Percentiles rank a stretch among this genome's conserved stretches.
These are phyloP conservation scores for Ophion slaviceki DNA, from an alignment of 2,888 invertebrate genomes.

Conservation along the genomic window DNA sequence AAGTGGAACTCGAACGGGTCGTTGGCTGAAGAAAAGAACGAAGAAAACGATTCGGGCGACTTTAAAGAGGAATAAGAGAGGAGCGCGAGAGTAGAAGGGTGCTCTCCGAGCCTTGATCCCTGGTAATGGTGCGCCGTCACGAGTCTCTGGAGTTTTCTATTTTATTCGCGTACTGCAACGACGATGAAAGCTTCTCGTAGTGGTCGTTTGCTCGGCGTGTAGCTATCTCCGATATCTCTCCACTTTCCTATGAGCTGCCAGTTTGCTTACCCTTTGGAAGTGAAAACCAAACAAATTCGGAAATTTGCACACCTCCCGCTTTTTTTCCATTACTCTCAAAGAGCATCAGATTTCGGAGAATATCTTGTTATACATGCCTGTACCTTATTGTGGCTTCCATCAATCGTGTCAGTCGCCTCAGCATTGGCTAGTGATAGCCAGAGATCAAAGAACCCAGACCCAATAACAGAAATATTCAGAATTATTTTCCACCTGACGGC, in stretches of 20 bases:
- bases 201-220: neutral
- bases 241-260: slow-evolving; percentile 13
- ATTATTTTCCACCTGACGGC: neutral
- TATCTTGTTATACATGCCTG: neutral
- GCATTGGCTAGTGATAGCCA: neutral
- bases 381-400: neutral
- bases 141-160: slow-evolving; percentile 45
- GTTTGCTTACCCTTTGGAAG: slow-evolving; percentile 1
- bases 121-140: slow-evolving; percentile 57
- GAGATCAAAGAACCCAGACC: neutral
- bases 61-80: slow-evolving; percentile 21
- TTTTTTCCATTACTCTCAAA: neutral
- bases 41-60: slow-evolving; percentile 11
- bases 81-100: slow-evolving; percentile 19
- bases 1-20: slow-evolving; percentile 2
- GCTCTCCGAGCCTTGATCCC: slow-evolving; percentile 45
- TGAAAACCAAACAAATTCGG: slow-evolving; percentile 1
- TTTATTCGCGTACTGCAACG: slow-evolving; percentile 45
- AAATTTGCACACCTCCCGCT: slow-evolving; percentile 1
- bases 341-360: neutral
- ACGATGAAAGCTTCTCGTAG: slow-evolving; percentile 40
- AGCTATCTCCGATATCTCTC: slow-evolving; percentile 25
- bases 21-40: slow-evolving; percentile 5
- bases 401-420: neutral
- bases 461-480: neutral